phyloP scores from a whole-genome alignment of 2,888 invertebrate genomes.

The Cantharis lateralis region DNA sequence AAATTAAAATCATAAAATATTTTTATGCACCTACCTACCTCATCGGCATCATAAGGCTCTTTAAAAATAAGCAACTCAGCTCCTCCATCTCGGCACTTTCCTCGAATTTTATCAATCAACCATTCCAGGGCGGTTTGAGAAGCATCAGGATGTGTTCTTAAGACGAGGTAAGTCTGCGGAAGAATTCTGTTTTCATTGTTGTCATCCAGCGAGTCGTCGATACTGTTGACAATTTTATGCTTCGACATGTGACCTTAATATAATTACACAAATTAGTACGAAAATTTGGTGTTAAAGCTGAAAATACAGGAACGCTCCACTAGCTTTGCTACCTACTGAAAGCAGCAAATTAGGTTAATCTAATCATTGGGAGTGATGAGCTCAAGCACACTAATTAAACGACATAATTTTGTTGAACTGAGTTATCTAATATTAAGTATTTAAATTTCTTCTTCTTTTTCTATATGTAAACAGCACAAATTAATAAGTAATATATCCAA shows the following conservation, averaged over 20 bases:
- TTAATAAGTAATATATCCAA: neutral
- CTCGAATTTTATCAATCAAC: conserved; percentile 60
- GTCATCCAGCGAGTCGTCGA: conserved; percentile 29
- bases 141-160: conserved; percentile 56
- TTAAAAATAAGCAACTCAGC: conserved; percentile 61
- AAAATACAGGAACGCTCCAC: neutral
- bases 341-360: conserved; percentile 4
- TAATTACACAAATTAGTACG: neutral
- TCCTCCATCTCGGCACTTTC: conserved; percentile 60
- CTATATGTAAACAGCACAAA: neutral
- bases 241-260: conserved; percentile 33
- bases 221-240: conserved; percentile 17
- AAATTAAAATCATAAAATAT: neutral
- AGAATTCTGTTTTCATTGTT: conserved; percentile 46
- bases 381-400: neutral
- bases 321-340: neutral
- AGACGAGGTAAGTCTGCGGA: conserved; percentile 59
- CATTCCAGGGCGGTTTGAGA: conserved; percentile 58
- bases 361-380: neutral
- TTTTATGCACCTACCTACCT: conserved; percentile 7
- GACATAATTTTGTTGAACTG: neutral
- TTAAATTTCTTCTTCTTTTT: neutral
- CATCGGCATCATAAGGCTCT: conserved; percentile 49
- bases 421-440: neutral
- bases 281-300: neutral